Evolutionary conservation across 2,888 invertebrate species (phyloP).

Genomic region (Heliconius aoede): DNA sequence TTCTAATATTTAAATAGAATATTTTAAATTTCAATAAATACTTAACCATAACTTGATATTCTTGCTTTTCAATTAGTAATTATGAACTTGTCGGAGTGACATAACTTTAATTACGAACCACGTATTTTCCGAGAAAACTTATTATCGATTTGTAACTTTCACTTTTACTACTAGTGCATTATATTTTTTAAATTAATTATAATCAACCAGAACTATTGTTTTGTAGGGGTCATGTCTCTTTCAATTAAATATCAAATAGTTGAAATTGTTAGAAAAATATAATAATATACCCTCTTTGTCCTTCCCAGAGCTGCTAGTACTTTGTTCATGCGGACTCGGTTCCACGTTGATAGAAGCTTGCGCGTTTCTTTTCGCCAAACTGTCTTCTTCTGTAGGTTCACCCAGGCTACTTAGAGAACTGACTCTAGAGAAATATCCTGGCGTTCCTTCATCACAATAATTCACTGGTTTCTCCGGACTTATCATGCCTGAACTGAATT

Average conservation of each 20-base stretch:
- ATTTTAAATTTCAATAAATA: too few species aligned
- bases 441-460: slow-evolving; percentile 95
- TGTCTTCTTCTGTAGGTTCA: slow-evolving; percentile 79
- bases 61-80: neutral
- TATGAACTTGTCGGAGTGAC: neutral
- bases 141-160: neutral
- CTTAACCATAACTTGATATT: too few species aligned
- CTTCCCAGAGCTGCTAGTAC: slow-evolving; percentile 64
- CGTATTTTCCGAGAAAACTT: neutral
- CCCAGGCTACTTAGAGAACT: slow-evolving; percentile 85
- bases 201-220: neutral
- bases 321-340: slow-evolving; percentile 63
- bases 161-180: neutral
- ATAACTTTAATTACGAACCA: neutral
- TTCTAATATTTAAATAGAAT: too few species aligned
- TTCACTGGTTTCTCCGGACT: slow-evolving; percentile 91
- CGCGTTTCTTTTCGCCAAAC: slow-evolving; percentile 75
- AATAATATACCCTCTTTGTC: slow-evolving; percentile 74
- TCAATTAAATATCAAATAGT: neutral
- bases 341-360: slow-evolving; percentile 75
- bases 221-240: neutral
- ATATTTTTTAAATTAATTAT: neutral
- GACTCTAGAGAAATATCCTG: slow-evolving; percentile 89
- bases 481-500: slow-evolving; percentile 87
- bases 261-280: neutral